Percentiles rank a stretch among this genome's conserved stretches.
phyloP scores from a whole-genome alignment of 1,140 invertebrate genomes.

The Brevipalpus yothersi region DNA sequence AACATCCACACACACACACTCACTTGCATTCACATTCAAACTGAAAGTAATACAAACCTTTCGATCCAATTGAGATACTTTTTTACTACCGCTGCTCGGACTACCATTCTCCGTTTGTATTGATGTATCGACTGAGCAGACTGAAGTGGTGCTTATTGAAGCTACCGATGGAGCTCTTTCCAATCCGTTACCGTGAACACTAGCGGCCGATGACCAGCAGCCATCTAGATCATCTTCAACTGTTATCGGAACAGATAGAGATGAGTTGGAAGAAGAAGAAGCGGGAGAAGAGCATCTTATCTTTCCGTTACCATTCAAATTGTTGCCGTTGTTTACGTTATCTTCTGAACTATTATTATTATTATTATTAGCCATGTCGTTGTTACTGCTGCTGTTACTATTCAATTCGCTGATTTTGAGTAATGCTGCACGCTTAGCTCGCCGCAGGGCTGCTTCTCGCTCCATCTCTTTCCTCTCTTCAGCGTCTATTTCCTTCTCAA shows the following conservation, averaged over 20 bases:
- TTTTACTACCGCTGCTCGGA: neutral
- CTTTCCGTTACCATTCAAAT: conserved; percentile 19
- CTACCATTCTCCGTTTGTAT: neutral
- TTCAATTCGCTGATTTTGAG: neutral
- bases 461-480: conserved; percentile 17
- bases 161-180: neutral
- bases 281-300: conserved; percentile 13
- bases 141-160: neutral
- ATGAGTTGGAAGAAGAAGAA: neutral
- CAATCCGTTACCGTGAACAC: neutral
- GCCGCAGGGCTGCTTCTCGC: conserved; percentile 20
- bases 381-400: neutral
- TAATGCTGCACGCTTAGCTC: neutral
- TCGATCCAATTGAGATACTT: conserved; percentile 1
- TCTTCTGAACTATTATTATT: neutral
- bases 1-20: neutral
- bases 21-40: neutral
- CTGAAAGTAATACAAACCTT: neutral
- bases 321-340: neutral
- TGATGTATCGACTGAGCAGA: neutral
- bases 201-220: neutral
- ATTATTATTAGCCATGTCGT: neutral
- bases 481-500: conserved; percentile 64
- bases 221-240: neutral
- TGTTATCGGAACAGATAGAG: neutral